Base-by-base conservation (phyloP, 2,888 invertebrate species). In the Idaea biselata region DNA sequence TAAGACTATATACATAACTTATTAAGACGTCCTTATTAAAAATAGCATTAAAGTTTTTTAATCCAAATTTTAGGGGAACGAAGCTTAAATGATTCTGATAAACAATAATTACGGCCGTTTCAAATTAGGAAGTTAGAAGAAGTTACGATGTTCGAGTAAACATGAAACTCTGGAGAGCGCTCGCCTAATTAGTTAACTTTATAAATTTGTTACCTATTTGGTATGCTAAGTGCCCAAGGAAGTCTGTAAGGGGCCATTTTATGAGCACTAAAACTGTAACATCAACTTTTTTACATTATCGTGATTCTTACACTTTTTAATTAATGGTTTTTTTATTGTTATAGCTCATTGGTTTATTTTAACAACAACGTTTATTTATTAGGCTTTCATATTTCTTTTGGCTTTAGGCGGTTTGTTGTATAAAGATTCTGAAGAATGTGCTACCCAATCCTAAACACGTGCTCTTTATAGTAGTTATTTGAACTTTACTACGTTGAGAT, bases 171-270 rank as follows among this genome's bases (percentile, higher is more conserved):
- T 72, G 80, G 79, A 79, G 79, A 78, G 81, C 80, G 77, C 78
- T 77, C 79, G 76, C 78, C 82, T 89, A 89, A 89, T 88, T 89
- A 88, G 84, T 81, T 83, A 88, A 88, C 81, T 89, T 89, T 88
- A 82, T 85, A 87, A 89, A 89, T 88, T 88, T 89, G 88, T 86
- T 88, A 84, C 89, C 87, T 88, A 89, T 88, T 89, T 88, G 87
- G 84, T 89, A 88, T 87, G 88, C 87, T 86, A 88, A 88, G 83
- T 86, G 80, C 82, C 77, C 79, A 69, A 72, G 71, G 78, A 80
- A 83, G 76, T 76, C 73, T 73, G 69, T 67, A 70, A 76, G 70
- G 73, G 74, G 80, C 76, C 63, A 75, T 79, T 80, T 77, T 80
- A 76, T 74, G 73, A 65, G 68, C 65, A 70, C 70, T 71, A 75